These are phyloP conservation scores for Pelobates fuscus DNA, from an alignment of 2,113 vertebrate genomes.

Conservation along the genomic window DNA sequence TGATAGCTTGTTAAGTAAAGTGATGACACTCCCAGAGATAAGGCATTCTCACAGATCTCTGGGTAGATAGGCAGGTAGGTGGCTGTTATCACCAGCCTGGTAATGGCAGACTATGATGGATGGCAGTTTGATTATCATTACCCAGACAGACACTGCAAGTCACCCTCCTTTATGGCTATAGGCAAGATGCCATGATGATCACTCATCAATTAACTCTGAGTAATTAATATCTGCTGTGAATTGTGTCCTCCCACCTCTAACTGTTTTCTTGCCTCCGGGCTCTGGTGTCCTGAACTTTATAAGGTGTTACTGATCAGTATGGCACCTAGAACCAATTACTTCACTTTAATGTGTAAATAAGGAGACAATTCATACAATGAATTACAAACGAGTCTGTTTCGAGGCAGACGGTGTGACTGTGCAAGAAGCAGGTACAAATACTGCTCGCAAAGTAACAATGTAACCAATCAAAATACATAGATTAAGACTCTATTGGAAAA, in stretches of 20 bases:
- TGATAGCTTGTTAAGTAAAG: conserved; percentile 11
- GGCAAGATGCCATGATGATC: conserved; percentile 5
- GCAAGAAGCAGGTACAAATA: too few relatives aligned
- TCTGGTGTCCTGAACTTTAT: not conserved
- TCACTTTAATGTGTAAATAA: not conserved
- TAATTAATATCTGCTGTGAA: conserved; percentile 2
- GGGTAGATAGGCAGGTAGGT: not conserved
- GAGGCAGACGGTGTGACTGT: too few relatives aligned
- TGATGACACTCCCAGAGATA: not conserved
- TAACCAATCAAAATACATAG: too few relatives aligned
- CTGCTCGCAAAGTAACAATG: too few relatives aligned
- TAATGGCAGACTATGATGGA: not conserved
- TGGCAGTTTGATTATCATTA: not conserved
- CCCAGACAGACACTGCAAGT: not conserved
- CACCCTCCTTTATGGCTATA: not conserved
- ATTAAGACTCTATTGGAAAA: too few relatives aligned
- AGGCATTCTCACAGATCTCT: not conserved
- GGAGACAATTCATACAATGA: not conserved
- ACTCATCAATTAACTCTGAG: not conserved
- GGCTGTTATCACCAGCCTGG: not conserved
- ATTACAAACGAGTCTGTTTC: too few relatives aligned
- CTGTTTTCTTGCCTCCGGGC: not conserved
- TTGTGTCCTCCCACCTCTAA: not conserved
- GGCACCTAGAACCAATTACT: not conserved
- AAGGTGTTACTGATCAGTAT: not conserved